A percentile compares a stretch with the other conserved stretches of the same genome.
Conservation (phyloP, 2,113 vertebrate species). For the Scomber japonicus region DNA sequence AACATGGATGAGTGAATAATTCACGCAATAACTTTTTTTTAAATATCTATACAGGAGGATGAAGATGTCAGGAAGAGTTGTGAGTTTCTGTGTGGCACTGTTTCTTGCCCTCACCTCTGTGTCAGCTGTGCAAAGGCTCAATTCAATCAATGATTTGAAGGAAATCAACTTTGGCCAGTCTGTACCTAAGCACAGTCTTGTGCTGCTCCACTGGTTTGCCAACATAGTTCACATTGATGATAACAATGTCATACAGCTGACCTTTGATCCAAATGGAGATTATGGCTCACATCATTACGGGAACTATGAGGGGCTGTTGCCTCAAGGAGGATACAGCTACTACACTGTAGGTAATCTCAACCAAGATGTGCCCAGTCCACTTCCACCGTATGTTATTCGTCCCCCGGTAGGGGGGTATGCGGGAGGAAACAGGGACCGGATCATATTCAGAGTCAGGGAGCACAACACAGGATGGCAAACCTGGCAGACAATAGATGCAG, state of each 20-base stretch:
- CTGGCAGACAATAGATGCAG: constrained; percentile 39
- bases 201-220: constrained; percentile 78
- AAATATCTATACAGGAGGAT: constrained; percentile 45
- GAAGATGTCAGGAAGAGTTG: constrained; percentile 25
- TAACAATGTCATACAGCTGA: constrained; percentile 52
- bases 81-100: constrained; percentile 30
- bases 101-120: constrained; percentile 28
- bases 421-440: constrained; percentile 67
- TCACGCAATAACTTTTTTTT: background rate
- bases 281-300: constrained; percentile 73
- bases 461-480: background rate
- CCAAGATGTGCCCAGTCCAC: background rate
- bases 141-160: constrained; percentile 63
- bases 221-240: constrained; percentile 45
- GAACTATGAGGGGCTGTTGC: constrained; percentile 60
- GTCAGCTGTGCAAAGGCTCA: constrained; percentile 40
- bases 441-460: constrained; percentile 63
- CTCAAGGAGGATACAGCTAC: constrained; percentile 37
- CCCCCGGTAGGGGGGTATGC: background rate
- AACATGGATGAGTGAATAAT: background rate
- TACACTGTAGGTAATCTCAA: constrained; percentile 71
- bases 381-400: constrained; percentile 62
- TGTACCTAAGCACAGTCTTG: constrained; percentile 66
- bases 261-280: constrained; percentile 62
- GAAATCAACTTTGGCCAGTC: constrained; percentile 44